These are phyloP conservation scores for Sanderia malayensis DNA, from an alignment of 30 jellyfish, hydroid and myxozoan genomes.

Conservation along the genomic window DNA sequence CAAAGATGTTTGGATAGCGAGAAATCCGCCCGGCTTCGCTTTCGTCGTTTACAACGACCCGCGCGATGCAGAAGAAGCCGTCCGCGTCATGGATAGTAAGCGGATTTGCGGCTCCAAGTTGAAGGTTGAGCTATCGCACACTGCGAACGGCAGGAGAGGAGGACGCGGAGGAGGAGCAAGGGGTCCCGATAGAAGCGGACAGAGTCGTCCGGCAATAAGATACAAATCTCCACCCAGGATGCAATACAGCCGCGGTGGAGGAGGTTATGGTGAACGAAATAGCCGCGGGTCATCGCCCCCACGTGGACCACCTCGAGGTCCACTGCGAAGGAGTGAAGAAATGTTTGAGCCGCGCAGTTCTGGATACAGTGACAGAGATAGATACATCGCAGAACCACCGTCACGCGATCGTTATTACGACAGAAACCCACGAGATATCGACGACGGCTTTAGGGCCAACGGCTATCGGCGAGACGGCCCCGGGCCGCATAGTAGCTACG, in stretches of 20 bases:
- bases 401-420: slow-evolving; percentile 37
- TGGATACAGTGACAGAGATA: not conserved
- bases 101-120: slow-evolving; percentile 52
- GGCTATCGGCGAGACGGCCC: slow-evolving; percentile 15
- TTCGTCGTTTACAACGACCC: slow-evolving; percentile 41
- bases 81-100: slow-evolving; percentile 49
- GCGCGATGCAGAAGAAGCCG: slow-evolving; percentile 74
- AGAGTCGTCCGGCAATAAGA: not conserved
- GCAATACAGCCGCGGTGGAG: slow-evolving; percentile 5
- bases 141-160: slow-evolving; percentile 9
- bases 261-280: not conserved
- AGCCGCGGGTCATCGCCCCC: not conserved
- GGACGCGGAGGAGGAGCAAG: slow-evolving; percentile 28
- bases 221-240: not conserved
- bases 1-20: slow-evolving; percentile 74
- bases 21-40: slow-evolving; percentile 90
- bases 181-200: slow-evolving; percentile 10
- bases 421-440: not conserved
- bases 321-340: slow-evolving; percentile 4
- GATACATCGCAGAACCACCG: not conserved
- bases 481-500: slow-evolving; percentile 7
- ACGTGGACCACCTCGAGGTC: slow-evolving; percentile 41
- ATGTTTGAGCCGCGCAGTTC: not conserved
- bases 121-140: slow-evolving; percentile 52
- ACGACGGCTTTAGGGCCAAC: not conserved